These are phyloP conservation scores for Peromyscus attwateri DNA, from an alignment of 2,797 vertebrate species.

Conservation along the genomic window DNA sequence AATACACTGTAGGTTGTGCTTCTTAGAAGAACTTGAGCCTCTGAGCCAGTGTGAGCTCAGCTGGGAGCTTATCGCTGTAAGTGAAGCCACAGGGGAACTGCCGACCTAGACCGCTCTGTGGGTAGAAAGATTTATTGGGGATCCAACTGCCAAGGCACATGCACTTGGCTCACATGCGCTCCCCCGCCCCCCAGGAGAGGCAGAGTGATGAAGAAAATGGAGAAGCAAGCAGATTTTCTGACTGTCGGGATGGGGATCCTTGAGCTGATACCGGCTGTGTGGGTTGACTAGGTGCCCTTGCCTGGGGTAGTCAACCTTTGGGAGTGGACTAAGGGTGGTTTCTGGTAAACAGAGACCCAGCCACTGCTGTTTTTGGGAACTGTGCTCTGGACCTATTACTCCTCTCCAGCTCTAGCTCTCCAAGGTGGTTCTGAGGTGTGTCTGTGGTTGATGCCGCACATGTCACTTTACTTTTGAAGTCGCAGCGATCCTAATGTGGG, in stretches of 20 bases:
- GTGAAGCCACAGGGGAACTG: background rate
- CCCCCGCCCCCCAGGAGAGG: background rate
- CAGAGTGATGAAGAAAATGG: background rate
- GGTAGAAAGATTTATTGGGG: background rate
- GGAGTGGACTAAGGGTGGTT: background rate
- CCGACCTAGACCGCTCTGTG: background rate
- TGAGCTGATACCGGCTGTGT: background rate
- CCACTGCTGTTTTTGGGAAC: background rate
- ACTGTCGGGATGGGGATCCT: background rate
- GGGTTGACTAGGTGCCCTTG: background rate
- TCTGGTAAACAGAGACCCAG: background rate
- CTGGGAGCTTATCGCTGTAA: background rate
- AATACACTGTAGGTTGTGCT: background rate
- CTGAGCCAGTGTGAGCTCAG: background rate
- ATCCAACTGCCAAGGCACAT: background rate
- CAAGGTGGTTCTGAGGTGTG: background rate
- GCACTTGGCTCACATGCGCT: background rate
- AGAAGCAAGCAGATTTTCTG: background rate
- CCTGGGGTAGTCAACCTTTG: background rate
- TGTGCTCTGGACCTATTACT: background rate
- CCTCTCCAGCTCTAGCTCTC: background rate
- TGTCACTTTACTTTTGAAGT: background rate
- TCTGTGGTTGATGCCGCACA: background rate
- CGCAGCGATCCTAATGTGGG: slow-evolving; percentile 88
- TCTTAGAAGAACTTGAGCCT: background rate